Conservation (phyloP, 1,140 invertebrate genomes). For the Aphelinus certus region DNA sequence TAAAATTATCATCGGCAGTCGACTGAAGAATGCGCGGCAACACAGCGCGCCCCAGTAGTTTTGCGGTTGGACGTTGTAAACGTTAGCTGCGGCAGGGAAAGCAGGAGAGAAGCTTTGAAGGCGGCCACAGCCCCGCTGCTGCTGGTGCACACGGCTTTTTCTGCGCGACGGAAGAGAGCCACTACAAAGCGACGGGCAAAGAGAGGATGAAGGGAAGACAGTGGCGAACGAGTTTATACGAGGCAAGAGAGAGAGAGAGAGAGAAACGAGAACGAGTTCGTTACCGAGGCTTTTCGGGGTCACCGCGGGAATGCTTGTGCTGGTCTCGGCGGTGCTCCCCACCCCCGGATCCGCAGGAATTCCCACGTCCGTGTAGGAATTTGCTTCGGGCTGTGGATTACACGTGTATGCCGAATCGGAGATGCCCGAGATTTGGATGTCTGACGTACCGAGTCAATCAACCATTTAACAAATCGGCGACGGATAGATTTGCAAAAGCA, state of each 20-base stretch:
- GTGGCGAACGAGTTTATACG: not conserved
- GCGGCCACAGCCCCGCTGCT: too few relatives aligned
- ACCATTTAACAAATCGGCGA: too few relatives aligned
- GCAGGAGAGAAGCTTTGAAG: too few relatives aligned
- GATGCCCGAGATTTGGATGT: not conserved
- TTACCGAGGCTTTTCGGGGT: slow-evolving; percentile 44
- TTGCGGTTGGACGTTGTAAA: not conserved
- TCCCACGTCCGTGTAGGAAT: slow-evolving; percentile 15
- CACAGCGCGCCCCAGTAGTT: not conserved
- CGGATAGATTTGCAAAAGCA: too few relatives aligned
- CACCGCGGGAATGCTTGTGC: slow-evolving; percentile 46
- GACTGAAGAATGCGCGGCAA: too few relatives aligned
- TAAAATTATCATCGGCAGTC: too few relatives aligned
- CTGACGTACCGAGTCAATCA: not conserved
- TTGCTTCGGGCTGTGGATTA: not conserved
- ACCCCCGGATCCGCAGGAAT: slow-evolving; percentile 49
- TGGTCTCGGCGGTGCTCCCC: not conserved
- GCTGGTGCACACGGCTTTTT: too few relatives aligned
- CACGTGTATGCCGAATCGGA: not conserved
- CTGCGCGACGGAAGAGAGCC: not conserved
- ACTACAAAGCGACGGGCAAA: slow-evolving; percentile 39
- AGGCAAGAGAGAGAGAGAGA: slow-evolving; percentile 31
- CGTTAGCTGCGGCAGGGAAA: too few relatives aligned
- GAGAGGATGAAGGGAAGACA: slow-evolving; percentile 22
- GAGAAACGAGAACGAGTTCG: slow-evolving; percentile 7